Percentiles rank a stretch among this genome's conserved stretches.
phyloP scores from a whole-genome alignment of 2,797 vertebrate species.

The Lindbergichthys nudifrons region DNA sequence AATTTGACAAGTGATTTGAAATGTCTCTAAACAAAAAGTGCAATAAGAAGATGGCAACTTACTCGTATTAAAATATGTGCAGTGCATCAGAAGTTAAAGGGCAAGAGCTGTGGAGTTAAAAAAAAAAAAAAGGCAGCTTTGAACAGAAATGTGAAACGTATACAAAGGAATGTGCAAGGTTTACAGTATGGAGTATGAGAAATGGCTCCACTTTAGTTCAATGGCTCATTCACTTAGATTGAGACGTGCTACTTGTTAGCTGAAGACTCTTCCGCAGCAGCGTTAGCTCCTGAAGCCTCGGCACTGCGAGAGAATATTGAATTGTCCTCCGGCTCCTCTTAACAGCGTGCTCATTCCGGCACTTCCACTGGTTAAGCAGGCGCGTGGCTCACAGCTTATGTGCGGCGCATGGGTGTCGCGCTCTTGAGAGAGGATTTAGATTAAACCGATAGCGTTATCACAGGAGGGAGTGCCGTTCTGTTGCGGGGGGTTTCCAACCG shows the following conservation, averaged over 20 bases:
- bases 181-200: too few species aligned
- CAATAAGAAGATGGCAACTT: too few species aligned
- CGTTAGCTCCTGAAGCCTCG: conserved; percentile 45
- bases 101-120: too few species aligned
- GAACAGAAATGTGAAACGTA: too few species aligned
- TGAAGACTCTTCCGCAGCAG: conserved; percentile 39
- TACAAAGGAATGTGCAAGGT: too few species aligned
- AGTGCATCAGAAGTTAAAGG: too few species aligned
- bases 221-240: conserved; percentile 50
- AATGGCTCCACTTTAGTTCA: conserved; percentile 35
- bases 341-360: conserved; percentile 74
- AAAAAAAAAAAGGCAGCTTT: too few species aligned
- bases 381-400: conserved; percentile 63
- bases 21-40: too few species aligned
- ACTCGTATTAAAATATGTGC: too few species aligned
- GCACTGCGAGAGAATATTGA: conserved; percentile 61
- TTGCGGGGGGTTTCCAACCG: conserved; percentile 19
- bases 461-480: conserved; percentile 50
- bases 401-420: conserved; percentile 52
- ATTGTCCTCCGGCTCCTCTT: conserved; percentile 59
- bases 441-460: conserved; percentile 77
- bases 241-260: conserved; percentile 52
- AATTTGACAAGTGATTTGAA: conserved; percentile 11
- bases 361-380: conserved; percentile 59
- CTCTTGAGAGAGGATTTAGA: conserved; percentile 74